Evolutionary conservation across 1,140 invertebrate genomes (phyloP).

Genomic region (Heliconius himera): DNA sequence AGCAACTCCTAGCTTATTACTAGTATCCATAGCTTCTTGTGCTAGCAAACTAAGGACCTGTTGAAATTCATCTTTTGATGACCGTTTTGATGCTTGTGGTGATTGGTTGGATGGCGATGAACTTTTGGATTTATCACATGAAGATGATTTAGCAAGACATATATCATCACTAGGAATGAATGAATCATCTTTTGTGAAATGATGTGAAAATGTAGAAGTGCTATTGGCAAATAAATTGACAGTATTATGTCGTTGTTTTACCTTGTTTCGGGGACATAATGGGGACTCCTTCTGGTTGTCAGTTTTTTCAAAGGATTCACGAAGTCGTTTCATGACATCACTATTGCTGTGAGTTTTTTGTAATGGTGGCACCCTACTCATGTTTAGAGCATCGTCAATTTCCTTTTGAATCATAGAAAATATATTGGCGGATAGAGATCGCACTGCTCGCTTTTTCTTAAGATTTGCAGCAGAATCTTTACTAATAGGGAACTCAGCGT

Average conservation of each 20-base stretch:
- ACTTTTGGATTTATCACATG: conserved; percentile 78
- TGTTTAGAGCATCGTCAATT: conserved; percentile 76
- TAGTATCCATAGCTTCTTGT: conserved; percentile 82
- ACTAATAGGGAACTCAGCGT: conserved; percentile 69
- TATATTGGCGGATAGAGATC: conserved; percentile 91
- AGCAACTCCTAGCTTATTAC: conserved; percentile 77
- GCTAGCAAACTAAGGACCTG: conserved; percentile 83
- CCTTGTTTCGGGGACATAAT: conserved; percentile 72
- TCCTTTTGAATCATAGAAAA: conserved; percentile 86
- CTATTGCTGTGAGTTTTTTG: conserved; percentile 79
- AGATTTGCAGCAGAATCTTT: conserved; percentile 67
- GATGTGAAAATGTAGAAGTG: conserved; percentile 62
- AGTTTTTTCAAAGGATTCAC: conserved; percentile 72
- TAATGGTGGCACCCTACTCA: conserved; percentile 62
- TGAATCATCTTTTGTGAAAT: conserved; percentile 79
- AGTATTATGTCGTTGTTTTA: conserved; percentile 79
- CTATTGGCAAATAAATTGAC: conserved; percentile 76
- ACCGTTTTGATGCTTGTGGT: conserved; percentile 73
- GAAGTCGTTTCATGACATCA: conserved; percentile 73
- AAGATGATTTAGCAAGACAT: conserved; percentile 74
- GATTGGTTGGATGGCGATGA: conserved; percentile 77
- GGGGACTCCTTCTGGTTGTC: conserved; percentile 60
- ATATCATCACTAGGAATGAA: conserved; percentile 76
- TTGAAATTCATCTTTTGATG: conserved; percentile 80
- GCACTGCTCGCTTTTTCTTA: conserved; percentile 88